Evolutionary conservation across 2,797 vertebrate genomes (phyloP).

Genomic region (Amazona ochrocephala): DNA sequence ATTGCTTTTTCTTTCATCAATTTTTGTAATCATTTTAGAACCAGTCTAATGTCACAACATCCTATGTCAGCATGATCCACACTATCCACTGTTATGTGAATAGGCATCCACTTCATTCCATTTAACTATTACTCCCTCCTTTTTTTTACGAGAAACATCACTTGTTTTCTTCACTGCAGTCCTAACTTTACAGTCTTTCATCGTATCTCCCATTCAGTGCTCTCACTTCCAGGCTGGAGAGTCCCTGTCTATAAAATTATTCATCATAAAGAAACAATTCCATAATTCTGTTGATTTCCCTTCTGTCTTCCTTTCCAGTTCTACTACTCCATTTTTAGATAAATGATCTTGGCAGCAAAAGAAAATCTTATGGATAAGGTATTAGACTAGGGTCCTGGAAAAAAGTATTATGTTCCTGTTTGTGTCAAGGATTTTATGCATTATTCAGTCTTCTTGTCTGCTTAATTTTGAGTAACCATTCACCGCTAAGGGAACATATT

Average conservation of each 20-base stretch:
- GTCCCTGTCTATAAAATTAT: neutral
- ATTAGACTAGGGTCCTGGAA: neutral
- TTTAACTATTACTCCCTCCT: neutral
- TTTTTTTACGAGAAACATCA: neutral
- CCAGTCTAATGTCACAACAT: neutral
- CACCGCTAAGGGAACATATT: neutral
- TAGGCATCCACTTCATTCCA: neutral
- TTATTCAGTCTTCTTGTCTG: slow-evolving; percentile 16
- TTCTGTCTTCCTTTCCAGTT: neutral
- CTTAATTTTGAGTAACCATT: slow-evolving; percentile 28
- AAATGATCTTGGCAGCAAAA: neutral
- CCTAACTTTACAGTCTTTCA: neutral
- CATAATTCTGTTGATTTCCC: neutral
- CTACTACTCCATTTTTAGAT: neutral
- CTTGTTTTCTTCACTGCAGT: neutral
- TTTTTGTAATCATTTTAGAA: neutral
- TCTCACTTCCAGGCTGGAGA: neutral
- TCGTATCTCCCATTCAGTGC: neutral
- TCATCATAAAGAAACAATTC: neutral
- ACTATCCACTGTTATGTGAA: neutral
- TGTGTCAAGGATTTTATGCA: neutral
- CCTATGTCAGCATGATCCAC: neutral
- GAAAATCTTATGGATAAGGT: neutral
- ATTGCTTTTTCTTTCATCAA: neutral
- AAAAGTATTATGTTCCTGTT: neutral